Conservation (phyloP, 1,140 invertebrate genomes). For the Diuraphis noxia region DNA sequence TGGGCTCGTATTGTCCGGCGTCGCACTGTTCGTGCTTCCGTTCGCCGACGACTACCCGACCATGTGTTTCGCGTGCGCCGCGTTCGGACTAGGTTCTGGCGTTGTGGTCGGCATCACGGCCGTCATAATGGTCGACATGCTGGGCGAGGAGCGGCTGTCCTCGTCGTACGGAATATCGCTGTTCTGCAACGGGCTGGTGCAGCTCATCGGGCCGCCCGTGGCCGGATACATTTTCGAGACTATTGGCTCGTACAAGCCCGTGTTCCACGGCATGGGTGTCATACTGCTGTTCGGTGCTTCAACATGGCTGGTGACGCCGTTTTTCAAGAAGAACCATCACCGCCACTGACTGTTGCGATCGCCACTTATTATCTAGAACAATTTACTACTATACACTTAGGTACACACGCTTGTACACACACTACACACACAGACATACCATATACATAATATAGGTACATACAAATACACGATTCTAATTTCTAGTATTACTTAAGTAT, state of each 20-base stretch:
- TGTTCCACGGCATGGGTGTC: conserved; percentile 73
- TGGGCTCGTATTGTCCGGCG: conserved; percentile 74
- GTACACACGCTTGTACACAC: background rate
- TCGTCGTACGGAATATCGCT: conserved; percentile 83
- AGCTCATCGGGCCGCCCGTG: conserved; percentile 77
- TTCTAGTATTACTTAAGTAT: background rate
- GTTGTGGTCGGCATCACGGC: conserved; percentile 83
- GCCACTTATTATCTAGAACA: background rate
- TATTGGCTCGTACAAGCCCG: conserved; percentile 69
- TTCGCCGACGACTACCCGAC: conserved; percentile 63
- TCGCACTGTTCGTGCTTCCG: conserved; percentile 71
- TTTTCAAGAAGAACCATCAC: conserved; percentile 57
- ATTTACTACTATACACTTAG: background rate
- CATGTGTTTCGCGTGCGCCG: conserved; percentile 70
- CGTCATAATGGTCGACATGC: conserved; percentile 81
- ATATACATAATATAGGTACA: background rate
- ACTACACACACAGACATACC: background rate
- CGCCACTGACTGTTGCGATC: background rate
- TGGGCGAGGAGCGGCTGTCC: conserved; percentile 79
- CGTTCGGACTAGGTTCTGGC: conserved; percentile 81
- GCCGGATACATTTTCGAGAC: conserved; percentile 72
- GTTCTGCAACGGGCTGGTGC: conserved; percentile 79
- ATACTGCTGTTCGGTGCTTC: conserved; percentile 73
- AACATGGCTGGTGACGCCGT: conserved; percentile 75
- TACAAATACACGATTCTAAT: background rate